Evolutionary conservation across 2,797 vertebrate genomes (phyloP).

Genomic region (Varecia variegata): DNA sequence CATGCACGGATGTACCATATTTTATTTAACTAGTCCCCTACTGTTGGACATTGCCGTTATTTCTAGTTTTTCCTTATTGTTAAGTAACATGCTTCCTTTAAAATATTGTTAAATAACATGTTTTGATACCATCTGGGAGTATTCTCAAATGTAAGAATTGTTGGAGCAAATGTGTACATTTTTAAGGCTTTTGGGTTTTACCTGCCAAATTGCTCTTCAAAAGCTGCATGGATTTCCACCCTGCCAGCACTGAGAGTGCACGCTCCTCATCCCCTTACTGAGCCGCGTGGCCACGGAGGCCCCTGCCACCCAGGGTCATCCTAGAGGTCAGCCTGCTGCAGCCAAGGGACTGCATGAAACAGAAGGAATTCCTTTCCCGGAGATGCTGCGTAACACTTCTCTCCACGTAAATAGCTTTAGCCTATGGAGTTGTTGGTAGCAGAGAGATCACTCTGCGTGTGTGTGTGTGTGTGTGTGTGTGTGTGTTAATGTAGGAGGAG

Average conservation of each 20-base stretch:
- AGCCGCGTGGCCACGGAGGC: background rate
- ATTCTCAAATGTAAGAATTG: background rate
- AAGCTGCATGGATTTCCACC: background rate
- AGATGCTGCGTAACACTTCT: background rate
- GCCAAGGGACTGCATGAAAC: rapidly evolving
- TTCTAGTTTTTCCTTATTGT: conserved; percentile 12
- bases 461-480: background rate
- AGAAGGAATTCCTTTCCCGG: background rate
- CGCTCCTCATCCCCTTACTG: background rate
- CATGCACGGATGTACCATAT: background rate
- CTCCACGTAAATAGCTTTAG: background rate
- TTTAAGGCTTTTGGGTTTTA: conserved; percentile 34
- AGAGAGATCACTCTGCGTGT: background rate
- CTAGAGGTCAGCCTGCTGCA: background rate
- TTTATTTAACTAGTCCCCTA: background rate
- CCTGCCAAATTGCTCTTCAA: background rate
- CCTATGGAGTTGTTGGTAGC: background rate
- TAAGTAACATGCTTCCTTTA: background rate
- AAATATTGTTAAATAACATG: background rate
- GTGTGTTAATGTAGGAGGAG: background rate
- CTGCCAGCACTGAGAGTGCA: background rate
- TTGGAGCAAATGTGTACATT: background rate
- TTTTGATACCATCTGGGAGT: conserved; percentile 49
- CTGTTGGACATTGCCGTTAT: background rate
- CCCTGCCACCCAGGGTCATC: background rate